Percentiles rank a stretch among this genome's conserved stretches.
Conservation (phyloP, 2,888 invertebrate genomes). For the Tiliacea citrago region DNA sequence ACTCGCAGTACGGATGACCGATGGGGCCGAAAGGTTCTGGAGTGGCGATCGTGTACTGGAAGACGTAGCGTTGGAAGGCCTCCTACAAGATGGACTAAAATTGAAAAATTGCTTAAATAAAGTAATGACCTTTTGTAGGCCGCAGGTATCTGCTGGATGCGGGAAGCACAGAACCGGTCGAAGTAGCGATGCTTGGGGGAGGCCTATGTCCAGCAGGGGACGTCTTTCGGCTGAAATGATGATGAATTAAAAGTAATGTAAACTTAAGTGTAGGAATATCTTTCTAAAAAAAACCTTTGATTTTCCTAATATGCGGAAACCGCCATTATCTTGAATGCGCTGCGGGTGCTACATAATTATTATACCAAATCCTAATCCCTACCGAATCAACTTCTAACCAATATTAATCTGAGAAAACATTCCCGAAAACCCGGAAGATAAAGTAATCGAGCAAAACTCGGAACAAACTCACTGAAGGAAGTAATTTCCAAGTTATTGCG, state of each 20-base stretch:
- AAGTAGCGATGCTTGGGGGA: too few relatives aligned
- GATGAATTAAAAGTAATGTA: neutral
- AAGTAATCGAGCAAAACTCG: slow-evolving; percentile 49
- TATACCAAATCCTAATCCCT: neutral
- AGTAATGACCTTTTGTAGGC: too few relatives aligned
- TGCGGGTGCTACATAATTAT: neutral
- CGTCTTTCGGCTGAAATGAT: too few relatives aligned
- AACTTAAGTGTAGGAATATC: neutral
- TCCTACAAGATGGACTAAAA: too few relatives aligned
- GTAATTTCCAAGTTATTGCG: slow-evolving; percentile 62
- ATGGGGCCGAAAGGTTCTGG: too few relatives aligned
- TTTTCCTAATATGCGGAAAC: neutral
- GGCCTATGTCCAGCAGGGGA: too few relatives aligned
- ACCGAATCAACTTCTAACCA: slow-evolving; percentile 1
- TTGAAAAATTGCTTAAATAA: too few relatives aligned
- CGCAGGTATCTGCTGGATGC: too few relatives aligned
- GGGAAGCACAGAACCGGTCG: too few relatives aligned
- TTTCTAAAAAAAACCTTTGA: neutral
- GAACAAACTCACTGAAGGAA: slow-evolving; percentile 40
- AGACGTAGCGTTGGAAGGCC: too few relatives aligned
- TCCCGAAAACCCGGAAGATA: slow-evolving; percentile 24
- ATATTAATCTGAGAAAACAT: slow-evolving; percentile 30
- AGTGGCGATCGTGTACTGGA: too few relatives aligned
- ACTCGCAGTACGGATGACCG: too few relatives aligned
- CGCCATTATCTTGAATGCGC: neutral